Base-by-base conservation (phyloP, 2,888 invertebrate genomes). In the Machimus atricapillus region DNA sequence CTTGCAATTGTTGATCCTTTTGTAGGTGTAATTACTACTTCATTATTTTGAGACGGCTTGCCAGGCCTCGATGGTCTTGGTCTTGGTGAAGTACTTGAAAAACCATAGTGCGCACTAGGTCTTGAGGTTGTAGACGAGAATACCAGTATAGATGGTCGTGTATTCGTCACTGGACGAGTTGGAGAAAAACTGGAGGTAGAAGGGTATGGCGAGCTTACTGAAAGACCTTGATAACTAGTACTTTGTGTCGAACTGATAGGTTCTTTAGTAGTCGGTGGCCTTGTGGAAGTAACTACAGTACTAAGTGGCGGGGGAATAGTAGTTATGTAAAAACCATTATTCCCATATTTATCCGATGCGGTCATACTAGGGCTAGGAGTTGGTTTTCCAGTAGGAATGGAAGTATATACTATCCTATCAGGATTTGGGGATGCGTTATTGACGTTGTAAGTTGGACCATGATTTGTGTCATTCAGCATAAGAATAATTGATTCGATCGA, bases 401-500 rank as follows among this genome's bases (percentile, higher is more conserved):
- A 40, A 2, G 66, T 58, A 23, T 82, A 66, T n/a, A 66, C 82
- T 34, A 58, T 8, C 4, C 40, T 34, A 66, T 85, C 27, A 4
- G 85, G 74, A 46, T 43, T 66, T n/a, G 56, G 78, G 19, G 86
- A 78, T 9, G 86, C 23, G 27, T 58, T 78, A 23, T 78, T 78
- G 40, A 91, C 90, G 86, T 91, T 91, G 87, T 93, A 93, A 46
- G 90, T 89, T 6, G 93, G 92, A 0, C 93, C 92, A 74, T 91
- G 91, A 87, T 90, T 92, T 4, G 91, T 91, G 79, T 93, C 93
- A 90, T 95, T 95, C 12, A 95, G 90, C 93, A 95, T 94, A 89
- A 95, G 94, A 87, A 95, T 94, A 6, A 96, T 95, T 79, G 95
- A 94, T 23, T 94, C 93, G 83, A 94, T 93, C 0, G 94, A 94